Evolutionary conservation across 2,797 vertebrate genomes (phyloP).

Genomic region (Alosa sapidissima): DNA sequence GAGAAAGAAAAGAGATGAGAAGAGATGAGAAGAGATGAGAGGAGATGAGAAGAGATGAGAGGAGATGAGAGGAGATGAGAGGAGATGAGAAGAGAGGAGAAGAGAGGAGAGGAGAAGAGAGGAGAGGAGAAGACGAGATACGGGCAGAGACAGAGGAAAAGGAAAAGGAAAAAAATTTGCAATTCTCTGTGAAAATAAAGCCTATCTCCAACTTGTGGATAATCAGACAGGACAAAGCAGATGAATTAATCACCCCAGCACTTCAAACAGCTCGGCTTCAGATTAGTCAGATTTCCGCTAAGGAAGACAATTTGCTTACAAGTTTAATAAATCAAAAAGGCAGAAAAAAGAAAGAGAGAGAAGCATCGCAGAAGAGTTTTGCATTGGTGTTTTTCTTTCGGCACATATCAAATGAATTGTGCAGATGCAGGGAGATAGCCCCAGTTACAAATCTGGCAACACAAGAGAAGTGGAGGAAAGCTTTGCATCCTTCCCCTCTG

Average conservation of each 20-base stretch:
- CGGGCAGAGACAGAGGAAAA: background rate
- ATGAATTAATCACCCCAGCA: conserved; percentile 45
- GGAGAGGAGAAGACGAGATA: background rate
- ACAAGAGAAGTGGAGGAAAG: conserved; percentile 21
- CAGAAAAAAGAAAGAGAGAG: conserved; percentile 21
- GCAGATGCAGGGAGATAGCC: conserved; percentile 43
- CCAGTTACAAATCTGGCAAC: conserved; percentile 40
- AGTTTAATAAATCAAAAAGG: conserved; percentile 40
- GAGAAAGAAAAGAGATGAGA: background rate
- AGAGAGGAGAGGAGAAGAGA: background rate
- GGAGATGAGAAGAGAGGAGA: background rate
- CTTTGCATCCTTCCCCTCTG: conserved; percentile 22
- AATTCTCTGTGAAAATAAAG: conserved; percentile 9
- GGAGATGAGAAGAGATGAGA: background rate
- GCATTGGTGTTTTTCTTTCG: conserved; percentile 18
- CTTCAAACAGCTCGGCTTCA: conserved; percentile 39
- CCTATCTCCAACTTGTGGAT: conserved; percentile 35
- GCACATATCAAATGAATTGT: conserved; percentile 32
- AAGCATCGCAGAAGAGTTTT: background rate
- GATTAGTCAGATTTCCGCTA: conserved; percentile 38
- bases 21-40: background rate
- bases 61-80: too few species aligned
- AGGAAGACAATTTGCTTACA: conserved; percentile 42
- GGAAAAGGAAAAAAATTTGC: background rate
- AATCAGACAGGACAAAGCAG: conserved; percentile 44